These are phyloP conservation scores for Tethya wilhelma DNA, from an alignment of 37 sponge, comb jelly and placozoan genomes.

Conservation along the genomic window DNA sequence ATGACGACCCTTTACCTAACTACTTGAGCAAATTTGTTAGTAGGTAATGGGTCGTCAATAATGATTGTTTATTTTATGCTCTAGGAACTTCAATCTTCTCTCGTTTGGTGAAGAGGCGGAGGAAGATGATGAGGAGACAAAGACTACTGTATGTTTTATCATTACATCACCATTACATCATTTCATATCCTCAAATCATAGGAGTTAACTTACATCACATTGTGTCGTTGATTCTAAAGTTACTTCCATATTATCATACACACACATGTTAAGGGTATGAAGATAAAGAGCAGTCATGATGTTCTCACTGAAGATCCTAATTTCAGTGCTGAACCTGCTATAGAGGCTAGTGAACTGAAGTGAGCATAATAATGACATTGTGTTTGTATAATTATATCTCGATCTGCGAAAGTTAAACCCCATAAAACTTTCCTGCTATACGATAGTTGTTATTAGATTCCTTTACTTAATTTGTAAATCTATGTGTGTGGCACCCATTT, in stretches of 20 bases:
- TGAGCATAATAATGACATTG: too few relatives aligned
- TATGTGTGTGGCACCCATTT: too few relatives aligned
- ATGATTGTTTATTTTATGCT: not conserved
- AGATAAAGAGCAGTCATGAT: conserved; percentile 93
- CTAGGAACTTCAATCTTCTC: conserved; percentile 88
- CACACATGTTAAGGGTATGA: conserved; percentile 71
- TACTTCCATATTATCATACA: too few relatives aligned
- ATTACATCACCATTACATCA: not conserved
- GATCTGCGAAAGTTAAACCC: too few relatives aligned
- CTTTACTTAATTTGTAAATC: too few relatives aligned
- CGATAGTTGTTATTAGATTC: too few relatives aligned
- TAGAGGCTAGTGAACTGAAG: not conserved
- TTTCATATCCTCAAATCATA: not conserved
- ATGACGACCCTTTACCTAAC: conserved; percentile 8
- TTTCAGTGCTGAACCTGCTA: conserved; percentile 75
- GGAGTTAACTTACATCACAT: not conserved
- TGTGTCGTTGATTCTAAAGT: too few relatives aligned
- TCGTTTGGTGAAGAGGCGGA: conserved; percentile 98
- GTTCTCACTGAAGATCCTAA: conserved; percentile 84
- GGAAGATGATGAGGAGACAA: conserved; percentile 86
- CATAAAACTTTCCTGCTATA: too few relatives aligned
- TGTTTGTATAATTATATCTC: too few relatives aligned
- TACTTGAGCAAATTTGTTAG: not conserved
- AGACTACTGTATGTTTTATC: not conserved
- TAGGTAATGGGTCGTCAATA: not conserved